Evolutionary conservation across 1,140 invertebrate genomes (phyloP), one percentile per base, ranked within the genome.

Genomic region (Aphelenchoides besseyi): DNA sequence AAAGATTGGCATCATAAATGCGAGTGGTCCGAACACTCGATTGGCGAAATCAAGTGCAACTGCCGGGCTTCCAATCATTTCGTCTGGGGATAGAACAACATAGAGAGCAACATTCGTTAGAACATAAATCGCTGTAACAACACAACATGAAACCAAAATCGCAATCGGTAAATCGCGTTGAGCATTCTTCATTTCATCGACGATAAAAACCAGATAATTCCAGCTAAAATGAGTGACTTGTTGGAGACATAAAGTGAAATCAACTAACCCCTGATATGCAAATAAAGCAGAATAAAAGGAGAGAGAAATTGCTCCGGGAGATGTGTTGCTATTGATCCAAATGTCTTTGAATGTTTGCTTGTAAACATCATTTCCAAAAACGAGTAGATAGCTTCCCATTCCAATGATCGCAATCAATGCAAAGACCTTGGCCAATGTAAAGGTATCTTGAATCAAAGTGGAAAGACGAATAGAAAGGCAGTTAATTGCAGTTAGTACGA

Each of bases 261-360:
- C 5, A 41, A 41, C 5, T n/a, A n/a, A 8, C 37, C 5, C 96
- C 84, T 98, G 97, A 87, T 98, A 99, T n/a, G 96, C 95, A 87
- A 98, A 98, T 53, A 99, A 88, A 57, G 95, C 96, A 0, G 94
- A 97, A 87, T 99, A 99, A 86, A 99, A 98, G 12, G 95, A 97
- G 33, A 98, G 86, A 0, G 94, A 92, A 79, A 66, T 66, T 37
- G 30, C 36, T 18, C 36, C 63, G 12, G 63, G 26, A 67, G 79
- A 93, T n/a, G 61, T 55, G 2, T 63, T 69, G 2, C 92, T 92
- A 70, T 92, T 90, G 55, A 94, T 91, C 85, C 95, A 98, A 9
- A 92, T 93, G 85, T 86, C 78, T 41, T 85, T 70, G 76, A 98
- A 98, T 1, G 97, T 88, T 28, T 85, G 71, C 74, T 97, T 97